phyloP scores from a whole-genome alignment of 1,140 invertebrate species.

The Megalonaias nervosa region DNA sequence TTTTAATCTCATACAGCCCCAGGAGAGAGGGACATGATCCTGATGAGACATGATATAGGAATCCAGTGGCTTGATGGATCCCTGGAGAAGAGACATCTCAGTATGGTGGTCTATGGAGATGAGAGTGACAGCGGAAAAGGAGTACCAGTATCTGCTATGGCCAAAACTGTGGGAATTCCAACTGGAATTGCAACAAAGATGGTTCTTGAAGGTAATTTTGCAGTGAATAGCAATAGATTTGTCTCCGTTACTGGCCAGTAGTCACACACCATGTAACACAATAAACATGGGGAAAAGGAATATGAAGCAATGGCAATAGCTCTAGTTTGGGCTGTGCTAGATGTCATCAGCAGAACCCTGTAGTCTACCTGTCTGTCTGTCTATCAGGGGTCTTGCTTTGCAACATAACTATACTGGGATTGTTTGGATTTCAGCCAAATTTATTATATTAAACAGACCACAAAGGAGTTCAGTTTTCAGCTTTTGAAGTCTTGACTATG shows the following conservation, averaged over 20 bases:
- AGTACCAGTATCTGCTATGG: conserved; percentile 91
- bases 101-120: conserved; percentile 95
- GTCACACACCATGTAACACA: not conserved
- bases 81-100: conserved; percentile 88
- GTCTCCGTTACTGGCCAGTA: not conserved
- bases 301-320: conserved; percentile 2
- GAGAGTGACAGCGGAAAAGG: conserved; percentile 77
- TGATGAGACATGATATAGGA: conserved; percentile 93
- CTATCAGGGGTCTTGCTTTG: too few relatives aligned
- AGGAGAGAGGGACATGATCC: conserved; percentile 93
- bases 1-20: conserved; percentile 72
- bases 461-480: too few relatives aligned
- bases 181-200: conserved; percentile 97
- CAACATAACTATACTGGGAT: too few relatives aligned
- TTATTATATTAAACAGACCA: too few relatives aligned
- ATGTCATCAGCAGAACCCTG: not conserved
- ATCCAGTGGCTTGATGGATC: conserved; percentile 92
- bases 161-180: conserved; percentile 96
- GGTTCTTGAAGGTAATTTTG: conserved; percentile 90
- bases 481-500: too few relatives aligned
- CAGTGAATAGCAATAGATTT: not conserved
- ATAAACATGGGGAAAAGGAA: not conserved
- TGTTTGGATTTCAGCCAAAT: too few relatives aligned
- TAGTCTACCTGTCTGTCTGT: not conserved
- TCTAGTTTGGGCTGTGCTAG: not conserved